Evolutionary conservation across 2,888 invertebrate genomes (phyloP), one percentile per base, ranked within the genome.

Genomic region (Pinctada fucata): DNA sequence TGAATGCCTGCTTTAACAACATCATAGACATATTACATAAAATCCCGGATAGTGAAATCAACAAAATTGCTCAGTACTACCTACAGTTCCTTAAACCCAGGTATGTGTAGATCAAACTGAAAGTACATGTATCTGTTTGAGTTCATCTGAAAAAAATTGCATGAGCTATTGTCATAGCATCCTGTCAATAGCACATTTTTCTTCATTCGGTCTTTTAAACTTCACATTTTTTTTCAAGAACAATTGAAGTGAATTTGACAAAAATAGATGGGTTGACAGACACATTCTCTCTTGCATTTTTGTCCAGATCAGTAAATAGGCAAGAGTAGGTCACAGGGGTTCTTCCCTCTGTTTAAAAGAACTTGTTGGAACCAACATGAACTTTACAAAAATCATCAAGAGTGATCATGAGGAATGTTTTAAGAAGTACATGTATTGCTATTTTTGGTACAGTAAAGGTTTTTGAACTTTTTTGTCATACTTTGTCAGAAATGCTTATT

Each of bases 61-160:
- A 72, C 3, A 80, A 78, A n/a, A 16, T 86, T 8, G 80, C 82
- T 1, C 8, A 78, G 0, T 66, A 78, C 31, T 86, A 84, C 66
- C 78, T 85, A 16, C 45, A 16, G 5, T 13, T 10, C 1, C 65
- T 72, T 3, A 73, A 48, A 3, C 71, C 66, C 13, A n/a, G 68
- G 79, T 79, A 72, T 72, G 75, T 80, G 31, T 13, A 69, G 10
- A 10, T 48, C 13, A 48, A 49, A 10, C 13, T 31, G 49, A 16
- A 10, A 51, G 3, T n/a, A 13, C 16, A 3, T 16, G 67, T 31
- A 10, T 16, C 10, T 16, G 10, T 10, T 67, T 10, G 16, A 67
- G 31, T 16, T 47, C 47, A 47, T 67, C 47, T 3, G 31, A 16
- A 67, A 67, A 31, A 47, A 31, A 67, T 67, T 67, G 47, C 47